Conservation (phyloP, 2,797 vertebrate species). For the Poecilia velifera region DNA sequence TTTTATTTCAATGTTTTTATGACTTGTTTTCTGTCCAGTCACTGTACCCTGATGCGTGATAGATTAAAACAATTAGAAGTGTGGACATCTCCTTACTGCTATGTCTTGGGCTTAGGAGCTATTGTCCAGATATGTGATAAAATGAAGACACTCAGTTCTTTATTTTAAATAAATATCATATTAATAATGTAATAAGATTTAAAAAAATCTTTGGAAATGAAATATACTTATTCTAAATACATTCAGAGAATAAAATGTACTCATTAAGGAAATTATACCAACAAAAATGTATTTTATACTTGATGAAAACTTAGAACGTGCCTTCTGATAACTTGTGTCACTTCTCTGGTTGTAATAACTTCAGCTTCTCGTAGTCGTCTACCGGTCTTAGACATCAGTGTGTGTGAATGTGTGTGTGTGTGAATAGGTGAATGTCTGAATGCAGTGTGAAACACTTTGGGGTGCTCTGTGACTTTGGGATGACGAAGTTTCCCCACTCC, state of each 20-base stretch:
- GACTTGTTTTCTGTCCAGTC: neutral
- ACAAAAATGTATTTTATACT: neutral
- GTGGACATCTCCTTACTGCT: neutral
- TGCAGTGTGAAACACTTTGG: too few relatives aligned
- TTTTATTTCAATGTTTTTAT: neutral
- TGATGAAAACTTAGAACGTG: neutral
- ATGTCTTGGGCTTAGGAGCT: neutral
- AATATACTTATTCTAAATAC: neutral
- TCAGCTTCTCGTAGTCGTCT: neutral
- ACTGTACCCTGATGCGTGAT: too few relatives aligned
- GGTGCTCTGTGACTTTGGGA: too few relatives aligned
- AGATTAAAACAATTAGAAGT: neutral
- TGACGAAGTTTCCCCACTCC: neutral
- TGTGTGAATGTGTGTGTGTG: too few relatives aligned
- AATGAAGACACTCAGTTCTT: neutral
- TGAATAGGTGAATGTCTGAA: too few relatives aligned
- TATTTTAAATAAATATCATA: neutral
- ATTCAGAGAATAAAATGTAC: neutral
- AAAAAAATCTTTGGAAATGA: neutral
- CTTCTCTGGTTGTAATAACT: neutral
- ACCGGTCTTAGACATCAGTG: neutral
- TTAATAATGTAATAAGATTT: neutral
- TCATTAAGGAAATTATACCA: neutral
- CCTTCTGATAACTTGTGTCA: neutral
- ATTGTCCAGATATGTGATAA: neutral